A percentile compares a stretch with the other conserved stretches of the same genome.
phyloP scores from a whole-genome alignment of 1,140 invertebrate genomes.

The Drosophila burlai region DNA sequence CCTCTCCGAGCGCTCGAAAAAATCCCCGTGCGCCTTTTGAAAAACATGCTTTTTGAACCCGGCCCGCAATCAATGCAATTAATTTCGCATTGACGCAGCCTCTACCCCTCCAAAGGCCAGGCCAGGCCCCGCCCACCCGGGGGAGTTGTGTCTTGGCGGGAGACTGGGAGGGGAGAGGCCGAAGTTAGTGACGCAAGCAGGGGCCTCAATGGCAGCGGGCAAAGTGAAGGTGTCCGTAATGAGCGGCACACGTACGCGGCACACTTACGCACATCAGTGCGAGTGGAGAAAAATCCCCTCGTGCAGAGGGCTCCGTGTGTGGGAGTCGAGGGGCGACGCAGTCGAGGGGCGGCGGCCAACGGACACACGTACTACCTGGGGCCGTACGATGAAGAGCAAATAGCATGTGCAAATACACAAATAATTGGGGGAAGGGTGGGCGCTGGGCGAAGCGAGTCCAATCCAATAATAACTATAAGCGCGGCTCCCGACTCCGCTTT shows the following conservation, averaged over 20 bases:
- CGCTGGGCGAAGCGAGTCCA: constrained; percentile 55
- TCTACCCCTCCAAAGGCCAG: background rate
- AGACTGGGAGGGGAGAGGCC: no score
- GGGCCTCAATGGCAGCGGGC: background rate
- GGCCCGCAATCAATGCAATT: constrained; percentile 44
- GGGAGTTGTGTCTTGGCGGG: background rate
- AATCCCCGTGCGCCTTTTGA: constrained; percentile 32
- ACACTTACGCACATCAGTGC: constrained; percentile 12
- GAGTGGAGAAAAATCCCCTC: constrained; percentile 38
- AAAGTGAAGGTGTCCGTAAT: constrained; percentile 44
- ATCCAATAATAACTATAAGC: constrained; percentile 75
- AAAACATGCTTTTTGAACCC: constrained; percentile 37
- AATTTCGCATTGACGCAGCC: constrained; percentile 43
- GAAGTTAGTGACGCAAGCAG: constrained; percentile 37
- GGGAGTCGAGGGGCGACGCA: background rate
- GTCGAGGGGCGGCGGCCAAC: no score
- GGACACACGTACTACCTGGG: constrained; percentile 17
- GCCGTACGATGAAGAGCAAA: constrained; percentile 43
- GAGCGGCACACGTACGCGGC: constrained; percentile 18
- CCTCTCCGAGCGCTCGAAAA: constrained; percentile 17
- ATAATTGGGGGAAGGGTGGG: background rate
- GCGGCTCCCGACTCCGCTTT: constrained; percentile 19
- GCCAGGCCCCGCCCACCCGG: constrained; percentile 15
- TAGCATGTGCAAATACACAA: constrained; percentile 23
- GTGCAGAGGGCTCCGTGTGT: background rate